Percentiles rank a stretch among this genome's conserved stretches.
Conservation (phyloP, 30 jellyfish, hydroid and myxozoan species). For the Hydractinia echinata region DNA sequence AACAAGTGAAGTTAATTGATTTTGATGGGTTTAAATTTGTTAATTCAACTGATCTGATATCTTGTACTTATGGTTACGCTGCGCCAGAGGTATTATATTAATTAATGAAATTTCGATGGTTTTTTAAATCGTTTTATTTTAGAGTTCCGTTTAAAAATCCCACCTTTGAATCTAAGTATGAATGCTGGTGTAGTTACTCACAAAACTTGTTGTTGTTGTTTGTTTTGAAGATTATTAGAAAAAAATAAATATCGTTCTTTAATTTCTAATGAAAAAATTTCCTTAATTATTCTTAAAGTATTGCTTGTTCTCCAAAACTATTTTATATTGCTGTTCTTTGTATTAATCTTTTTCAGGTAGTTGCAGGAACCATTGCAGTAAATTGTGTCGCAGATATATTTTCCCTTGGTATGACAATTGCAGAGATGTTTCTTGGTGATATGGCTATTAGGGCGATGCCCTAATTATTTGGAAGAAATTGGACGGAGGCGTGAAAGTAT, state of each 20-base stretch:
- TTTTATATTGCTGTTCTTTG: background rate
- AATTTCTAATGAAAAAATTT: too few species aligned
- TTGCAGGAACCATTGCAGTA: background rate
- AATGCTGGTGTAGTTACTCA: too few species aligned
- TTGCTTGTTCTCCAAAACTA: background rate
- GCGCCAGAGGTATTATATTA: background rate
- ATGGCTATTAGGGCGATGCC: background rate
- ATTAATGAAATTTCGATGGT: background rate
- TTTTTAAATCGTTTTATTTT: background rate
- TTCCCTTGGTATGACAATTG: background rate
- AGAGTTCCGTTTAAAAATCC: background rate
- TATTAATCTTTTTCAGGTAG: background rate
- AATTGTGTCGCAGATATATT: background rate
- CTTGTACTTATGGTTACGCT: background rate
- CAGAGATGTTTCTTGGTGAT: constrained; percentile 9
- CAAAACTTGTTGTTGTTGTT: too few species aligned
- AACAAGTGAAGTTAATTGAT: constrained; percentile 1
- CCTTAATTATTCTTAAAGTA: background rate
- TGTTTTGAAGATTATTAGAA: too few species aligned
- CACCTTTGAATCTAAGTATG: too few species aligned
- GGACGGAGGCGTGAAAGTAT: too few species aligned
- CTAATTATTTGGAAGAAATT: too few species aligned
- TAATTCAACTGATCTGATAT: background rate
- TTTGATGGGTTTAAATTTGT: background rate
- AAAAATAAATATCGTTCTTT: too few species aligned